Conservation (phyloP, 2,888 invertebrate species). For the Halocaridina rubra region DNA sequence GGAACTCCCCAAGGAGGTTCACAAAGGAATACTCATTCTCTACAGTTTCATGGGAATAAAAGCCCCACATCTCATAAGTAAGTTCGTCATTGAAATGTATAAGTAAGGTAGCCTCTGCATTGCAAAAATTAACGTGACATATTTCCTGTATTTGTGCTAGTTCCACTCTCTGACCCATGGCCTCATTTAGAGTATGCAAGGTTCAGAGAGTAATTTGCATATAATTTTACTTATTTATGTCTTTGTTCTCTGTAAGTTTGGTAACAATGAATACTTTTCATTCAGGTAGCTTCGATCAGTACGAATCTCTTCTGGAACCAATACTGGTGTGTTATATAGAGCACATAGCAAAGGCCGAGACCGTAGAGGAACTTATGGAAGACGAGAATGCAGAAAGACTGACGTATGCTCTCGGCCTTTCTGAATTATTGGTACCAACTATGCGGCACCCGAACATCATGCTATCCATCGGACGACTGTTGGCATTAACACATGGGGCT, state of each 20-base stretch:
- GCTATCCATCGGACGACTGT: conserved; percentile 30
- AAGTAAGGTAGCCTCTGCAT: too few species aligned
- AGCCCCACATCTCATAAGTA: conserved; percentile 42
- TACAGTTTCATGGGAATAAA: conserved; percentile 48
- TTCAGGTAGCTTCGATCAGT: conserved; percentile 50
- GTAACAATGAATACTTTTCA: neutral
- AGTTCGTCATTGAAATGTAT: too few species aligned
- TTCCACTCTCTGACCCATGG: too few species aligned
- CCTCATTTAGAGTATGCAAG: too few species aligned
- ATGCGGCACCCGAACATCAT: conserved; percentile 45
- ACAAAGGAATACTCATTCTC: conserved; percentile 34
- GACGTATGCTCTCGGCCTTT: conserved; percentile 33
- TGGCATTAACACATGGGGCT: conserved; percentile 53
- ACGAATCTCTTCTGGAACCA: conserved; percentile 44
- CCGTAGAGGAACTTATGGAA: conserved; percentile 23
- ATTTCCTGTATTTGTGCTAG: too few species aligned
- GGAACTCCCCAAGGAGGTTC: conserved; percentile 18
- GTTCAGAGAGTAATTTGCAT: too few species aligned
- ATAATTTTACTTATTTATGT: too few species aligned
- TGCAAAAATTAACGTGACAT: too few species aligned
- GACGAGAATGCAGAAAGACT: conserved; percentile 28
- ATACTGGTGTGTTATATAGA: conserved; percentile 42
- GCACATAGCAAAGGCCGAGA: conserved; percentile 49
- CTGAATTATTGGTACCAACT: conserved; percentile 43
- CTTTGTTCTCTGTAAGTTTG: too few species aligned